Conservation (phyloP, 2,888 invertebrate species). For the Oscheius sp. region DNA sequence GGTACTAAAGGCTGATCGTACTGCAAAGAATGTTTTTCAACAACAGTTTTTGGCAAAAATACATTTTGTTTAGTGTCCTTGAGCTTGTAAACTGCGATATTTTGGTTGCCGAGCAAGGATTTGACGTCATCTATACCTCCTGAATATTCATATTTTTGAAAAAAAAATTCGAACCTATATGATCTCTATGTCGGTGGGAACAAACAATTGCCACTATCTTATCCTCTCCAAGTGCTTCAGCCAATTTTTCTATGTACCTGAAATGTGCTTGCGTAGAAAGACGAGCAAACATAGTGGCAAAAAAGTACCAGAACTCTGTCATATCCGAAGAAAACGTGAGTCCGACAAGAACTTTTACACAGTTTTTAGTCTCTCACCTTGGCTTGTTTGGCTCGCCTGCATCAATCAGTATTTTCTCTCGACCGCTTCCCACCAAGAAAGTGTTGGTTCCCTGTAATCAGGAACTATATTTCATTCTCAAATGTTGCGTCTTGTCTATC, state of each 20-base stretch:
- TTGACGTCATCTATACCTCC: conserved; percentile 19
- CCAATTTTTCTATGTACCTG: conserved; percentile 25
- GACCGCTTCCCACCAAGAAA: conserved; percentile 89
- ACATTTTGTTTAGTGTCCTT: conserved; percentile 2
- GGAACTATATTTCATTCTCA: too few species aligned
- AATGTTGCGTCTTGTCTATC: too few species aligned
- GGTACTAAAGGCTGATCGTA: conserved; percentile 1
- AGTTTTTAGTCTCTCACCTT: conserved; percentile 8
- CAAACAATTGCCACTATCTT: conserved; percentile 84
- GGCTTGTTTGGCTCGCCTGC: conserved; percentile 17
- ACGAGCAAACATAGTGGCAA: not conserved
- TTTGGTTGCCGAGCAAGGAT: not conserved
- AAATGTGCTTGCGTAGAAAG: too few species aligned
- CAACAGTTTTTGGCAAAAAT: not conserved
- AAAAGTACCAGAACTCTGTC: not conserved
- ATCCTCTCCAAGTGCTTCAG: conserved; percentile 22
- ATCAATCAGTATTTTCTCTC: conserved; percentile 74
- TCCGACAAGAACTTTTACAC: not conserved
- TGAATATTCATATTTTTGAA: not conserved
- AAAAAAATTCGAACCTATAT: too few species aligned
- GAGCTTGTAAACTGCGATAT: conserved; percentile 10
- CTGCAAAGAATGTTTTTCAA: not conserved
- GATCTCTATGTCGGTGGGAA: conserved; percentile 96
- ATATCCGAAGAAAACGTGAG: not conserved
- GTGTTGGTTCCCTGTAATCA: conserved; percentile 89